Evolutionary conservation across 2,113 vertebrate genomes (phyloP), one percentile per base, ranked within the genome.

Genomic region (Pipa parva): DNA sequence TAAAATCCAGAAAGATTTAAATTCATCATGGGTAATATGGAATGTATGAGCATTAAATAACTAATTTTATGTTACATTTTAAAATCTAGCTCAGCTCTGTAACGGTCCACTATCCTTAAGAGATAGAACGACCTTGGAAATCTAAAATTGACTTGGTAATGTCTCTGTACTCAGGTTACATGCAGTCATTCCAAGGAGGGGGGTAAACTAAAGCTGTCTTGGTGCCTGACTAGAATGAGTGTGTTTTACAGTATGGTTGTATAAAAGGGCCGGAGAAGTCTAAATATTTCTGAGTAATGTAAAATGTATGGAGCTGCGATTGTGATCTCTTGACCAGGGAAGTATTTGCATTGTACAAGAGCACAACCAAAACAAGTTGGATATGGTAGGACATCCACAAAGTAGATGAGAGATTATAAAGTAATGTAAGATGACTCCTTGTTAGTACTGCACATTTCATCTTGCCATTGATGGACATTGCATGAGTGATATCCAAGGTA

Each of bases 41-140:
- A 27, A 55, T 55, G 22, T 28, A 45, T 45, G 4, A 26, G 24
- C 4, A 29, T 33, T 51, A 51, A 42, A 42, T 42, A 42, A 42
- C 12, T 10, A 31, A 31, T 42, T 13, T 42, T n/a, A n/a, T 1
- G 11, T 15, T 5, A 31, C 29, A n/a, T 4, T 42, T 42, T 22
- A 55, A 42, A 45, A 55, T 26, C 49, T 24, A 54, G 37, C 54
- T 52, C 29, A 55, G 13, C 46, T 27, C n/a, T 17, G 45, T 68
- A 51, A 25, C 8, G 20, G 25, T 48, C 26, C 50, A 59, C 51
- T 49, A 50, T 27, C 24, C 31, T 51, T 37, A 42, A 21, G n/a
- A 54, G 18, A 45, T 15, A 52, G 24, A 49, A 51, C 48, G 65
- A 68, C 65, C 65, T 59, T 67, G 64, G 55, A 51, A 29, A 50